These are phyloP conservation scores for Lethrus apterus DNA, from an alignment of 1,140 invertebrate species.

Conservation along the genomic window DNA sequence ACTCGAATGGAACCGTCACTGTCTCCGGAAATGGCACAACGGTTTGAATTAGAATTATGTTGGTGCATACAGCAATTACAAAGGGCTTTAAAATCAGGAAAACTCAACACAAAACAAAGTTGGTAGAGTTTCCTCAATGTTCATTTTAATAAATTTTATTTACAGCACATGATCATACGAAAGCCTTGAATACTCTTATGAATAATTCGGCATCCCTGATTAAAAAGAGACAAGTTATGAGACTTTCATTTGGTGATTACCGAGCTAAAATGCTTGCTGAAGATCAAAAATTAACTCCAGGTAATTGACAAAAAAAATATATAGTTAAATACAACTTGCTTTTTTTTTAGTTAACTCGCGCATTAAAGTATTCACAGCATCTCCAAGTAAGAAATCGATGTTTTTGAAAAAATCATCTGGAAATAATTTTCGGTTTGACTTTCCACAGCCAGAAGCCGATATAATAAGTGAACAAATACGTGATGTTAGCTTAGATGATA, in stretches of 20 bases:
- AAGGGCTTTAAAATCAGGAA: conserved; percentile 47
- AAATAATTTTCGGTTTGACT: conserved; percentile 43
- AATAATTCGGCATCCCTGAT: conserved; percentile 57
- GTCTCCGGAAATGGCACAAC: conserved; percentile 39
- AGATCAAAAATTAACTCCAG: conserved; percentile 54
- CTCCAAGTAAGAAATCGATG: conserved; percentile 44
- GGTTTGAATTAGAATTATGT: conserved; percentile 64
- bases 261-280: conserved; percentile 65
- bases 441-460: conserved; percentile 25
- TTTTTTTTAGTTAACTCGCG: conserved; percentile 32
- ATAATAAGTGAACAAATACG: conserved; percentile 16
- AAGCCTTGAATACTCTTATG: conserved; percentile 57
- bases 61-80: conserved; percentile 71
- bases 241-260: conserved; percentile 65
- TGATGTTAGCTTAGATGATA: conserved; percentile 18
- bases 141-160: conserved; percentile 23
- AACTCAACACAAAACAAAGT: conserved; percentile 56
- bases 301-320: conserved; percentile 23
- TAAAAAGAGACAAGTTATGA: conserved; percentile 66
- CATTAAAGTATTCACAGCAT: conserved; percentile 38
- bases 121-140: conserved; percentile 25
- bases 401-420: conserved; percentile 49
- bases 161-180: conserved; percentile 53
- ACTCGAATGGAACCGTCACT: neutral
- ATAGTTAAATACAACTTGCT: conserved; percentile 11